Conservation (phyloP, 2,113 vertebrate species). For the Sitta europaea region DNA sequence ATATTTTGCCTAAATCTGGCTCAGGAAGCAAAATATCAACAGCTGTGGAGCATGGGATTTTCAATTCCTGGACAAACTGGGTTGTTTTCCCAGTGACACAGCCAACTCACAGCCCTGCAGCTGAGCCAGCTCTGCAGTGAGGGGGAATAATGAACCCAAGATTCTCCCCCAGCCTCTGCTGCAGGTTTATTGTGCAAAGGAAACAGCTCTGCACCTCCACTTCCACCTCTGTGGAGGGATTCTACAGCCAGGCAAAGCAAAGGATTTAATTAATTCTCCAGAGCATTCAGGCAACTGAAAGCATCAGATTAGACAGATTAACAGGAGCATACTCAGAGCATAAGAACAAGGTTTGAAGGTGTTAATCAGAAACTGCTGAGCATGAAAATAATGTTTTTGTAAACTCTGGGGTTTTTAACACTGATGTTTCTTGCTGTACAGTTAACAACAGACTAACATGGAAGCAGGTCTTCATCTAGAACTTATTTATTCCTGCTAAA, state of each 20-base stretch:
- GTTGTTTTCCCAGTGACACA: background rate
- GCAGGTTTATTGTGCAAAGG: background rate
- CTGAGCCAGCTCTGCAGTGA: background rate
- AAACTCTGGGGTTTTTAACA: background rate
- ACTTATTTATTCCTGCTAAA: background rate
- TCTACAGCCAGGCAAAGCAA: background rate
- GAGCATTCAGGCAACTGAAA: background rate
- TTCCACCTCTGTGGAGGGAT: background rate
- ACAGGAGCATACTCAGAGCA: background rate
- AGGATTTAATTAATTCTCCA: background rate
- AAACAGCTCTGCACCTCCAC: background rate
- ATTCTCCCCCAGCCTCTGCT: background rate
- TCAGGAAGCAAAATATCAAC: background rate
- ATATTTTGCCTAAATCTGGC: background rate
- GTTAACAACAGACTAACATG: background rate
- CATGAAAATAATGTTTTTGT: background rate
- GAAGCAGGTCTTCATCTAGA: background rate
- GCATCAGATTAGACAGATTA: background rate
- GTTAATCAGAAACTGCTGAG: background rate
- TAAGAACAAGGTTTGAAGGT: background rate
- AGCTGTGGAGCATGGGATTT: background rate
- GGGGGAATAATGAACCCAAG: background rate
- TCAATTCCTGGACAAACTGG: background rate
- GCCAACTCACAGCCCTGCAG: background rate
- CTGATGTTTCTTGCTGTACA: background rate